These are phyloP conservation scores for Fregata magnificens DNA, from an alignment of 2,113 vertebrate species.

Conservation along the genomic window DNA sequence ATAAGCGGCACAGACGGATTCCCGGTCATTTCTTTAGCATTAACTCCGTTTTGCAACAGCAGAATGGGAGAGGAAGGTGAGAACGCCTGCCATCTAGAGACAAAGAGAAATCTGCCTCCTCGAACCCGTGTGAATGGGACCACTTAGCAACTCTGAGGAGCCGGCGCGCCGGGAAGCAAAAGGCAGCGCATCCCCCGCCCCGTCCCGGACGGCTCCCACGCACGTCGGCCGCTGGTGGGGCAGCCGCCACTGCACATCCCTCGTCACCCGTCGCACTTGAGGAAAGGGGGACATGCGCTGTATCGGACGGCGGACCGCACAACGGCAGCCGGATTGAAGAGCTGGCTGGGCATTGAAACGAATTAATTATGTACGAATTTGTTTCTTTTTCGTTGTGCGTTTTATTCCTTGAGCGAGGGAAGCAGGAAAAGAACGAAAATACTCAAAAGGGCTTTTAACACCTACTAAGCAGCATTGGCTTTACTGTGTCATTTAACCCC, in stretches of 20 bases:
- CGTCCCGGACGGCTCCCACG: no score
- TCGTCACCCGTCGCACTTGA: fast-evolving
- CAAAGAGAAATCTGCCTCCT: background rate
- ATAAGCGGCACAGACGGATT: fast-evolving
- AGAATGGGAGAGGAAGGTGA: background rate
- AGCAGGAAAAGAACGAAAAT: background rate
- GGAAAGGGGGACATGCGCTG: fast-evolving
- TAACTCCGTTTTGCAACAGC: background rate
- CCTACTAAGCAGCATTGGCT: background rate
- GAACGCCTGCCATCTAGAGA: background rate
- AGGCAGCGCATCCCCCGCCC: no score
- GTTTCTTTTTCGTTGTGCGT: fast-evolving
- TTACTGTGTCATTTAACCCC: background rate
- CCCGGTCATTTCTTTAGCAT: fast-evolving
- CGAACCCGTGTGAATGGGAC: background rate
- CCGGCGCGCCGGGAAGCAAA: fast-evolving
- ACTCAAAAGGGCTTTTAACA: no score
- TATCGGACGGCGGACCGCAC: fast-evolving
- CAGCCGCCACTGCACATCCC: fast-evolving
- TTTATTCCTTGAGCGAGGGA: background rate
- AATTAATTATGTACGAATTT: fast-evolving
- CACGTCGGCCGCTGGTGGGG: no score
- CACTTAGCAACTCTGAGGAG: fast-evolving
- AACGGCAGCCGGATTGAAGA: fast-evolving
- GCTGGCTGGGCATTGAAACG: fast-evolving